Conservation (phyloP, 2,113 vertebrate genomes). For the Tachysurus vachellii region DNA sequence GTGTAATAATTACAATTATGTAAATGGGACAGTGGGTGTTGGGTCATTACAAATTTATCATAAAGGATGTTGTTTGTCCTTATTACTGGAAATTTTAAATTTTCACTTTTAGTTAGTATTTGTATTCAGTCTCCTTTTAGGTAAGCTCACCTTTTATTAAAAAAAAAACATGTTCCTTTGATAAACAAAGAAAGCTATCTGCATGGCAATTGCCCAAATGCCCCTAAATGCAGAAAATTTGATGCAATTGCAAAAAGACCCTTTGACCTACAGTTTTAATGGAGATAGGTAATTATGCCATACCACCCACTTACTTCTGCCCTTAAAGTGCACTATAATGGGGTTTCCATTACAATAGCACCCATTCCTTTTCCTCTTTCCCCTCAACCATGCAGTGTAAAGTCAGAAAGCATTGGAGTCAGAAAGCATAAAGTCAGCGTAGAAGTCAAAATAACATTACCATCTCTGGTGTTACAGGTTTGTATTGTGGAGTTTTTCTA, state of each 20-base stretch:
- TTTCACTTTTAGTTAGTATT: background rate
- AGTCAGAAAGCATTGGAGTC: constrained; percentile 52
- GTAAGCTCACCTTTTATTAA: background rate
- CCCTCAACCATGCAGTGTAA: constrained; percentile 37
- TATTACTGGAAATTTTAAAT: background rate
- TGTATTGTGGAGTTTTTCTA: constrained; percentile 39
- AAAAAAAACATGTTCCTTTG: constrained; percentile 15
- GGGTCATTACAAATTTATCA: background rate
- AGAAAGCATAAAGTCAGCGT: constrained; percentile 42
- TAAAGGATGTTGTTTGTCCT: background rate
- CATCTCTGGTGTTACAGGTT: constrained; percentile 38
- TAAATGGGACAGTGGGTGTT: background rate
- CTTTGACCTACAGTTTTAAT: constrained; percentile 45
- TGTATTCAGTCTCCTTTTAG: background rate
- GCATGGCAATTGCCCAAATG: constrained; percentile 45
- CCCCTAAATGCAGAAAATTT: constrained; percentile 51
- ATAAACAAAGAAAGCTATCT: constrained; percentile 44
- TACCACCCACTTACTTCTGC: constrained; percentile 54
- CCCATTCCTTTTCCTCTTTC: constrained; percentile 47
- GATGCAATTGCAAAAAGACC: constrained; percentile 55
- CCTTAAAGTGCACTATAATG: constrained; percentile 55
- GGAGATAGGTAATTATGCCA: constrained; percentile 48
- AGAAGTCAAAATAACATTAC: constrained; percentile 54
- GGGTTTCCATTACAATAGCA: constrained; percentile 51
- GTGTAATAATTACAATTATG: background rate